Conservation (phyloP, 2,797 vertebrate genomes). For the Odontamblyopus lacepedii region DNA sequence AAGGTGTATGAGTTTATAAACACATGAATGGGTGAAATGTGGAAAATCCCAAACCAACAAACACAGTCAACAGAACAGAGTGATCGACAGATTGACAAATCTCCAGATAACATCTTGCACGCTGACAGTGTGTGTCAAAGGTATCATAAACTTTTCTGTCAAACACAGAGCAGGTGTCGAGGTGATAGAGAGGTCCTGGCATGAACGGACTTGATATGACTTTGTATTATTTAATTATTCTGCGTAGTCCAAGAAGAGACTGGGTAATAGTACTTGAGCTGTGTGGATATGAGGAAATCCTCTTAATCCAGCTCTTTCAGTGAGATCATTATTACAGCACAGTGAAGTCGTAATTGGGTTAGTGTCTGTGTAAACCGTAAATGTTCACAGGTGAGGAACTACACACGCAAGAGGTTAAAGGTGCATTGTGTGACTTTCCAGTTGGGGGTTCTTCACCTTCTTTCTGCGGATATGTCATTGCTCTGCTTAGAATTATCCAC, state of each 20-base stretch:
- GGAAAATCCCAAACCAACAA: no score
- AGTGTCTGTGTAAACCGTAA: neutral
- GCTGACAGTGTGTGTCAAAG: neutral
- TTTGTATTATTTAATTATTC: neutral
- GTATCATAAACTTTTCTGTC: neutral
- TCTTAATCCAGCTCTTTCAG: neutral
- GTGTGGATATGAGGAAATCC: constrained; percentile 4
- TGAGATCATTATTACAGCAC: neutral
- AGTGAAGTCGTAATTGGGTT: neutral
- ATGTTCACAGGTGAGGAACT: neutral
- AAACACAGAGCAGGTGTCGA: neutral
- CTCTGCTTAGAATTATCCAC: no score
- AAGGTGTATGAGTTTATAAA: no score
- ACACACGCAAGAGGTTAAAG: neutral
- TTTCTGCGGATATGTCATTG: no score
- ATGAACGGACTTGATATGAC: neutral
- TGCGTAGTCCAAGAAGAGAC: neutral
- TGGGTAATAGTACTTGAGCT: neutral
- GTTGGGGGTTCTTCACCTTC: no score
- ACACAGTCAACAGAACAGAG: neutral
- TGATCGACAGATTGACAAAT: neutral
- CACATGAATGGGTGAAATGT: no score
- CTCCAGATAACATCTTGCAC: neutral
- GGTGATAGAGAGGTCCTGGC: neutral
- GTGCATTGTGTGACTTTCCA: no score